Percentiles rank a stretch among this genome's conserved stretches.
Evolutionary conservation across 2,113 vertebrate genomes (phyloP).

Genomic region (Setophaga petechia): DNA sequence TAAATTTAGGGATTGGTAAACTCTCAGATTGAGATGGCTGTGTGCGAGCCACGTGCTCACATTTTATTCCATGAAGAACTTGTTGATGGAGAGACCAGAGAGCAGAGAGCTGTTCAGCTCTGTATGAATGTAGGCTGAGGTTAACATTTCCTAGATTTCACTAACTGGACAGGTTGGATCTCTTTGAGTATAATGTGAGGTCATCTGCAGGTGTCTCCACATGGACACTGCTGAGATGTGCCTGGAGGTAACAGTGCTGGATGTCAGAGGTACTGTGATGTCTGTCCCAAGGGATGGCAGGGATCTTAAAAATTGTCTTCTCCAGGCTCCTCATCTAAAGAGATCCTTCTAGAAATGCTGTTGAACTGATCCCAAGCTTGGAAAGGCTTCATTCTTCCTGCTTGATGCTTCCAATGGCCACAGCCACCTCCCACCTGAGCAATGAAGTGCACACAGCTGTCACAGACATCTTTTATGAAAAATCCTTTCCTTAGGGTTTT

Average conservation of each 20-base stretch:
- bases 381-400: not conserved
- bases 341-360: not conserved
- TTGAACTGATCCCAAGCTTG: not conserved
- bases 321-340: not conserved
- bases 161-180: not conserved
- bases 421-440: accelerated
- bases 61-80: not conserved
- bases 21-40: not conserved
- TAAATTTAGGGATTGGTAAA: not conserved
- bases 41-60: not conserved
- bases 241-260: not conserved
- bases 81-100: not conserved
- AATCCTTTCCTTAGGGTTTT: no score
- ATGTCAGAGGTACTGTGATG: not conserved
- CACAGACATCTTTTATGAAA: no score
- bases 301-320: not conserved
- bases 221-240: not conserved
- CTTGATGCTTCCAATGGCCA: not conserved
- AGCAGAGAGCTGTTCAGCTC: not conserved
- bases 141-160: not conserved
- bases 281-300: not conserved
- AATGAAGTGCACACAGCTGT: not conserved
- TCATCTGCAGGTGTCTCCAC: not conserved
- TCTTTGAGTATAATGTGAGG: not conserved
- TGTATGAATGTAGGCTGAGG: not conserved